Evolutionary conservation across 2,113 vertebrate genomes (phyloP), one percentile per base, ranked within the genome.

Genomic region (Cisticola juncidis): DNA sequence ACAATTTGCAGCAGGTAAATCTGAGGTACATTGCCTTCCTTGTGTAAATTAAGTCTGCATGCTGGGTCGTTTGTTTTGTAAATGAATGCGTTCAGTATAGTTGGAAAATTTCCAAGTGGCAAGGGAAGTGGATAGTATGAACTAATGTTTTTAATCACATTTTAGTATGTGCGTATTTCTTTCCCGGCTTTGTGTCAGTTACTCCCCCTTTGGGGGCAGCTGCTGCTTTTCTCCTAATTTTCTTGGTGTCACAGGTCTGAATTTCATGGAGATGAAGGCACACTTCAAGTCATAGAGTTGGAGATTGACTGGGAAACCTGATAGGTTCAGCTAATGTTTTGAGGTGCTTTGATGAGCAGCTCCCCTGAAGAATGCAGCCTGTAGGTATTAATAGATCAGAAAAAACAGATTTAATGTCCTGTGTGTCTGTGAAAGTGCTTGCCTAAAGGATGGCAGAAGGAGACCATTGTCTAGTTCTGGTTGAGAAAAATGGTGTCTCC

Each of bases 301-400:
- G 81, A 88, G 38, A 31, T 53, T 48, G 58, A 25, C 33, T 66
- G 79, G 65, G 35, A 47, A 95, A 95, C 70, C 65, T 14, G 84
- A 91, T 91, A 76, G 40, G 57, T 76, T 79, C 92, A 89, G 73
- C 45, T 82, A 79, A 92, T 95, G 73, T 88, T 95, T 50, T 5
- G 2, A 29, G 19, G 45, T 5, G 14, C 56, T 86, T 71, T 60
- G 26, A 5, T 22, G 66, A 79, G 33, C 89, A 71, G 61, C 57
- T 78, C 33, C 24, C 16, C 53, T 2, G 3, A 48, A 53, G 61
- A 87, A 94, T 22, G 66, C 18, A 28, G 40, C 48, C 40, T 22
- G 0, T 26, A 50, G 22, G 28, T 94, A 82, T 89, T 85, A 90
- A 94, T 82, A 87, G 91, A 87, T 20, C 53, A 69, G 73, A 79